Percentiles rank a stretch among this genome's conserved stretches.
Conservation (phyloP, 2,888 invertebrate species). For the Drosophila nr. medialis region DNA sequence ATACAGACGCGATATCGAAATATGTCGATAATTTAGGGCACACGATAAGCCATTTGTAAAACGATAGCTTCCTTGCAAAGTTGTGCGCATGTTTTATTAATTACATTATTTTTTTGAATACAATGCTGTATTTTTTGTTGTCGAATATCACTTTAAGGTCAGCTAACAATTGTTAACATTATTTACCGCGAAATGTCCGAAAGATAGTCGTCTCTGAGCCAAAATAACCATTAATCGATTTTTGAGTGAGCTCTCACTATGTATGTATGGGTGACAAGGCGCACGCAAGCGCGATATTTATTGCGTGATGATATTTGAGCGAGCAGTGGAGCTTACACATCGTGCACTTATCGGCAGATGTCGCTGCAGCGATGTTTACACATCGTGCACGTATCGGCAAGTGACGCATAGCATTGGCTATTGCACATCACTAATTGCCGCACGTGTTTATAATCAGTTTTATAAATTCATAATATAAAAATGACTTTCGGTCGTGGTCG, state of each 20-base stretch:
- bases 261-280: not conserved
- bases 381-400: not conserved
- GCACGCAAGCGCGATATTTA: not conserved
- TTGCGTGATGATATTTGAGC: not conserved
- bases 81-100: not conserved
- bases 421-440: slow-evolving; percentile 1
- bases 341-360: not conserved
- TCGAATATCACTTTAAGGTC: not conserved
- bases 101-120: not conserved
- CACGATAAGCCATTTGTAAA: not conserved
- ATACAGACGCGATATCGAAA: slow-evolving; percentile 2
- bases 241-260: not conserved
- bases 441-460: slow-evolving; percentile 33
- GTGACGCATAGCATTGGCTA: not conserved
- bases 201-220: not conserved
- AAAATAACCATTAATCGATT: not conserved
- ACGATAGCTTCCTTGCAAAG: not conserved
- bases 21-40: not conserved
- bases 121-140: not conserved
- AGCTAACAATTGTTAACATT: not conserved
- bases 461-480: slow-evolving; percentile 13
- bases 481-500: slow-evolving; percentile 83
- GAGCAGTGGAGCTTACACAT: not conserved
- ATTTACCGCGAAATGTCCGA: not conserved
- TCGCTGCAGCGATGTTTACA: not conserved